Percentiles rank a stretch among this genome's conserved stretches.
phyloP scores from a whole-genome alignment of 2,797 vertebrate genomes.

The Poecilia picta region DNA sequence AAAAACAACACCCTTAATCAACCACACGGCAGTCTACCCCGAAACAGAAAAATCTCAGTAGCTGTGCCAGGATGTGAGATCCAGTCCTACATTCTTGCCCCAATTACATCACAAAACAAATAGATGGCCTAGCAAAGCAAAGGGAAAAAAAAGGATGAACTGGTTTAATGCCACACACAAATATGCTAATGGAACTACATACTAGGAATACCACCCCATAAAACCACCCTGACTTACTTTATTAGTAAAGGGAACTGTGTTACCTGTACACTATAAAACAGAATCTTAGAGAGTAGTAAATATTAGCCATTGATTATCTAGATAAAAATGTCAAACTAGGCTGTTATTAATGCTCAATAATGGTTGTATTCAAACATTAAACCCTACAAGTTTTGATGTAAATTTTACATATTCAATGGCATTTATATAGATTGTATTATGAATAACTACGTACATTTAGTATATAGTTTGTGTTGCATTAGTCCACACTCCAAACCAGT shows the following conservation, averaged over 20 bases:
- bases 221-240: neutral
- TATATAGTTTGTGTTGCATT: too few relatives aligned
- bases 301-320: neutral
- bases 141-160: conserved; percentile 51
- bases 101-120: conserved; percentile 75
- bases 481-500: too few relatives aligned
- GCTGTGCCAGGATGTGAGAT: conserved; percentile 39
- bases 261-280: neutral
- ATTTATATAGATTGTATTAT: neutral
- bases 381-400: neutral
- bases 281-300: neutral
- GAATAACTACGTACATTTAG: neutral
- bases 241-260: neutral
- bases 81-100: conserved; percentile 75
- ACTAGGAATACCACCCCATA: conserved; percentile 36
- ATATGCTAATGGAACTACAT: conserved; percentile 68
- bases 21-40: conserved; percentile 19
- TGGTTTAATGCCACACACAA: conserved; percentile 63
- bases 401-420: neutral
- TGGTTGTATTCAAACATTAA: neutral
- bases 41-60: conserved; percentile 27
- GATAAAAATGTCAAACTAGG: neutral
- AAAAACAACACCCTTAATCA: conserved; percentile 20
- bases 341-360: neutral
- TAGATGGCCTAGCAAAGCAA: conserved; percentile 39